phyloP scores from a whole-genome alignment of 2,888 invertebrate genomes.

The Uropetala carovei region DNA sequence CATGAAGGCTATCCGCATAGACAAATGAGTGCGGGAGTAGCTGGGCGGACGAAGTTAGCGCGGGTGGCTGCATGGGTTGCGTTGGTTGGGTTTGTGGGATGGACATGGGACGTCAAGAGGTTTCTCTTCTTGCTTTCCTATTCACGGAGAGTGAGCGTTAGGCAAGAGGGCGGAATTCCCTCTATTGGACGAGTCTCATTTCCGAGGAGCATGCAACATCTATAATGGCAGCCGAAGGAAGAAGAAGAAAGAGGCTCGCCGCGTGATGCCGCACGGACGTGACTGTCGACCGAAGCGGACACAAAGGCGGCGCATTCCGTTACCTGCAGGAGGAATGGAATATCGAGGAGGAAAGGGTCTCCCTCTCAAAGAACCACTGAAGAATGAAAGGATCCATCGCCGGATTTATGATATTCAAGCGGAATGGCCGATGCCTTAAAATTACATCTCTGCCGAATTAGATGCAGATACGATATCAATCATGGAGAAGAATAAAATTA shows the following conservation, averaged over 20 bases:
- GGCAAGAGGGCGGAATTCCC: background rate
- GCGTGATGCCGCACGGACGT: conserved; percentile 30
- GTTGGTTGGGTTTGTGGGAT: background rate
- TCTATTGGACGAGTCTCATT: conserved; percentile 40
- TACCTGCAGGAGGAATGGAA: too few species aligned
- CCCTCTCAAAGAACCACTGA: too few species aligned
- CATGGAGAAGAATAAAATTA: too few species aligned
- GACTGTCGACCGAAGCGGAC: background rate
- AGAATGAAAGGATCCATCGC: too few species aligned
- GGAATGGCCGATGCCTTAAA: too few species aligned
- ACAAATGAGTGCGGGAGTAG: background rate
- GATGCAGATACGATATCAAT: too few species aligned
- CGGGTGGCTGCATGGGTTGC: background rate
- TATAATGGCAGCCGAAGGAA: conserved; percentile 36
- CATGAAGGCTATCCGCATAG: background rate
- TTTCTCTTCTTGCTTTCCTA: background rate
- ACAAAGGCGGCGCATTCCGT: background rate
- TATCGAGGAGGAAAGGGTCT: too few species aligned
- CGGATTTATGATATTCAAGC: too few species aligned
- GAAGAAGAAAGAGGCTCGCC: background rate
- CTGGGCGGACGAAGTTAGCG: background rate
- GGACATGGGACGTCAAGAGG: background rate
- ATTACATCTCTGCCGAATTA: too few species aligned
- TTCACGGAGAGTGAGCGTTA: too few species aligned
- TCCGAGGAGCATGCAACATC: conserved; percentile 52